Percentiles rank a stretch among this genome's conserved stretches.
Conservation (phyloP, 2,888 invertebrate species). For the Cordilura impudica region DNA sequence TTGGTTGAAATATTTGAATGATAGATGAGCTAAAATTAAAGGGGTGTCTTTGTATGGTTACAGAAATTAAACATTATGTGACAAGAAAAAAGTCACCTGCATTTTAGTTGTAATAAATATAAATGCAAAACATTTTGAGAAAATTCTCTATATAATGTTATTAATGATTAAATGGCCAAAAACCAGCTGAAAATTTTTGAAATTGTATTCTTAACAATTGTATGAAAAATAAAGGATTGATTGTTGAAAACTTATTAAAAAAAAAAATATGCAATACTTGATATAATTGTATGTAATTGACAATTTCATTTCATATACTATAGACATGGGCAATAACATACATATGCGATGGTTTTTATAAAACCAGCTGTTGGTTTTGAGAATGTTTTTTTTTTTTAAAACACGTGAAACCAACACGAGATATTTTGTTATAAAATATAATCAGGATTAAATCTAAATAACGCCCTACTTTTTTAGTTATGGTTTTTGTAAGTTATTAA, state of each 20-base stretch:
- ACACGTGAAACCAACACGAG: slow-evolving; percentile 13
- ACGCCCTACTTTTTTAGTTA: background rate
- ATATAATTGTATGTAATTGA: background rate
- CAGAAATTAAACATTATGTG: background rate
- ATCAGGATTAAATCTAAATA: slow-evolving; percentile 1
- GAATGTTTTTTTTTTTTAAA: background rate
- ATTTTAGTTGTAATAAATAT: background rate
- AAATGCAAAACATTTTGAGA: background rate
- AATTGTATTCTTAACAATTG: background rate
- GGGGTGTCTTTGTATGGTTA: background rate
- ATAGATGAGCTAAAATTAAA: slow-evolving; percentile 38
- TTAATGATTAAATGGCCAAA: slow-evolving; percentile 5
- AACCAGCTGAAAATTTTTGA: slow-evolving; percentile 50
- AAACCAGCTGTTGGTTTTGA: background rate
- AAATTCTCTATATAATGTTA: background rate
- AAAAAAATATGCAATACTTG: background rate
- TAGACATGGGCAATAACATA: background rate
- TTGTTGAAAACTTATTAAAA: slow-evolving; percentile 18
- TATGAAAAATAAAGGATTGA: slow-evolving; percentile 25
- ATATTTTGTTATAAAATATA: slow-evolving; percentile 17
- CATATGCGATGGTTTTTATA: no score
- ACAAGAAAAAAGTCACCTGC: slow-evolving; percentile 46
- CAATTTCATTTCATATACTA: background rate
- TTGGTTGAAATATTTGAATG: slow-evolving; percentile 22
- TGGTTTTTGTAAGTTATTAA: background rate